Base-by-base conservation (phyloP, 2,797 vertebrate species). In the Tamandua tetradactyla region DNA sequence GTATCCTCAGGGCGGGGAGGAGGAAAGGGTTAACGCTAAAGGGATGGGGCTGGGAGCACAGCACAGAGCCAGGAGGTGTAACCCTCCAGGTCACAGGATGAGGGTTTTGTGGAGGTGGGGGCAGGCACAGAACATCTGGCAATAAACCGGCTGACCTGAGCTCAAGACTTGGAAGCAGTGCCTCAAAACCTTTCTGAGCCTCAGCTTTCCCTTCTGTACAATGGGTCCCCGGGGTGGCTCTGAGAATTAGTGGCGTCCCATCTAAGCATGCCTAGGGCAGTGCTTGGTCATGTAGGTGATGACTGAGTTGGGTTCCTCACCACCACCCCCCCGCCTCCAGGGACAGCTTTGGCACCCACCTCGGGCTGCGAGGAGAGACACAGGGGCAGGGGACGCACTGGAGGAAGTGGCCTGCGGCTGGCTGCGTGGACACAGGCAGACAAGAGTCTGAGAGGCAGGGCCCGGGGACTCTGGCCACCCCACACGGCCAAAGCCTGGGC, bases 371-470 rank as follows among this genome's bases (percentile, higher is more conserved):
- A 14, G 49, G 6, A 22, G 72, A 37, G 25, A 59, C 22, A 11
- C 55, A 10, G 86, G 42, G n/a, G 6, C 10, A 42, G n/a, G 81
- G 30, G 76, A 47, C 37, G 96, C 96, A 90, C 97, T 52, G 25
- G 9, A 93, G 95, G 94, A 93, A 94, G 95, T 94, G 69, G 71
- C 7, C 49, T 83, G 42, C 13, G 97, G 82, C 40, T 35, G 40
- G 12, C 47, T 18, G 15, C 44, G 1, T 0, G 61, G 68, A 27
- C 27, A 7, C 25, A 12, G 71, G 42, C 13, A 11, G 35, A 40
- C 61, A 15, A 14, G 30, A 61, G 61, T 42, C 32, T 0, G 40
- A n/a, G 76, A n/a, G 44, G 15, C 78, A 27, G 74, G 18, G 14
- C n/a, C n/a, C n/a, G n/a, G n/a, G n/a, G n/a, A n/a, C n/a, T n/a